Percentiles rank a stretch among this genome's conserved stretches.
Evolutionary conservation across 2,888 invertebrate species (phyloP).

Genomic region (Rhagophthalmus giganteus): DNA sequence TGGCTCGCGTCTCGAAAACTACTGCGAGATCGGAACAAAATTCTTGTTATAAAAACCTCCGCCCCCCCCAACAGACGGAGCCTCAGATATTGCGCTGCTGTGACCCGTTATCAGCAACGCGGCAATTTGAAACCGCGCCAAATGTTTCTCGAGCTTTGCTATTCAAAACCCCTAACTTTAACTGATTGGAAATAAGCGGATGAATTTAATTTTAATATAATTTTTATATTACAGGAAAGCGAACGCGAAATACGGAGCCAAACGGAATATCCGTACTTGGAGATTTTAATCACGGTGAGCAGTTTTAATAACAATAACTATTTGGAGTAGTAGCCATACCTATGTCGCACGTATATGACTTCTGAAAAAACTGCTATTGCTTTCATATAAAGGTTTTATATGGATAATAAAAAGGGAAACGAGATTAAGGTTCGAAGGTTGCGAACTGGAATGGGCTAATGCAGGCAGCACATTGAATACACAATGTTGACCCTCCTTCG

Average conservation of each 20-base stretch:
- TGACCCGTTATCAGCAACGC: slow-evolving; percentile 38
- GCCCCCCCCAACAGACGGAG: slow-evolving; percentile 31
- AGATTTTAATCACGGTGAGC: slow-evolving; percentile 57
- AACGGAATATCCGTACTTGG: slow-evolving; percentile 54
- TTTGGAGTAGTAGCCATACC: slow-evolving; percentile 34
- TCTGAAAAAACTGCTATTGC: slow-evolving; percentile 43
- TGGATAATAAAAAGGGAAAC: slow-evolving; percentile 53
- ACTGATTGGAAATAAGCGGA: slow-evolving; percentile 38
- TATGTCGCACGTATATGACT: slow-evolving; percentile 37
- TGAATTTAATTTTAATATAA: slow-evolving; percentile 27
- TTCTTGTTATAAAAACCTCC: slow-evolving; percentile 43
- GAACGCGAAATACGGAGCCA: slow-evolving; percentile 53
- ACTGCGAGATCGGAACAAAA: slow-evolving; percentile 38
- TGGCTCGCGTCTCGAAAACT: slow-evolving; percentile 32
- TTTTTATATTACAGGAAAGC: slow-evolving; percentile 50
- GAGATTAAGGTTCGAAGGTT: slow-evolving; percentile 53
- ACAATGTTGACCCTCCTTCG: slow-evolving; percentile 48
- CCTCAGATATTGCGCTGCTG: slow-evolving; percentile 37
- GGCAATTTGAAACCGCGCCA: slow-evolving; percentile 45
- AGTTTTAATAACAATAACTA: slow-evolving; percentile 46
- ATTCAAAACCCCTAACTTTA: slow-evolving; percentile 31
- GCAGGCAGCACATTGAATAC: slow-evolving; percentile 51
- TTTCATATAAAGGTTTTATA: slow-evolving; percentile 53
- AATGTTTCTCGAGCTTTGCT: slow-evolving; percentile 38
- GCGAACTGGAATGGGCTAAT: slow-evolving; percentile 52